Evolutionary conservation across 2,797 vertebrate genomes (phyloP), one percentile per base, ranked within the genome.

Genomic region (Anabas testudineus): DNA sequence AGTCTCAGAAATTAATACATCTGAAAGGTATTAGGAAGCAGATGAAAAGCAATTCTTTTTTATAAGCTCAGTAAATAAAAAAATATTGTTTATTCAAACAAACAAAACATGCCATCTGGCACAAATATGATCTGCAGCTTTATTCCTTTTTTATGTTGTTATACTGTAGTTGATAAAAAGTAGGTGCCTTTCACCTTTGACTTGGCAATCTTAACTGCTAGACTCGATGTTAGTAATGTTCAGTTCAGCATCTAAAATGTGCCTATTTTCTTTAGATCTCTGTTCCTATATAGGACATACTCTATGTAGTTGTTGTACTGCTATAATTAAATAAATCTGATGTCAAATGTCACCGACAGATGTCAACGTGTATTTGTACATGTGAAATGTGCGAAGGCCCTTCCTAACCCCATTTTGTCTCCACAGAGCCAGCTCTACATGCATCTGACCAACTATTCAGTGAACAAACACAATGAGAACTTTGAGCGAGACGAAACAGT

Each of bases 371-470:
- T 6, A 4, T 7, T 28, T 34, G 13, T 21, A 45, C n/a, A 36
- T 39, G 21, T 34, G 8, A 45, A 18, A 61, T 24, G 7, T 21
- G 16, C 10, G 26, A 39, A 14, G 64, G 8, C 10, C 18, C 54
- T 18, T 51, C 53, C 8, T 56, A 5, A 18, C 37, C 49, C 18
- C 2, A 0, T 15, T 67, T 68, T 64, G 36, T 79, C 67, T 73
- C 67, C 57, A 42, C 90, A 98, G 98, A 97, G 94, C 91, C 97
- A 98, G 88, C 93, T 98, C 47, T 99, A 95, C 87, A 99, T 99
- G 97, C 97, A 99, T 84, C 93, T 99, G 88, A 99, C 98, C 56
- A 99, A 99, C 93, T 99, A 99, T 88, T 99, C 98, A 0, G 98
- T 99, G 81, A 99, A 99, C 94, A 99, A 99, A 92, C 98, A 99